Conservation (phyloP, 2,888 invertebrate species). For the Mactromeris polynyma region DNA sequence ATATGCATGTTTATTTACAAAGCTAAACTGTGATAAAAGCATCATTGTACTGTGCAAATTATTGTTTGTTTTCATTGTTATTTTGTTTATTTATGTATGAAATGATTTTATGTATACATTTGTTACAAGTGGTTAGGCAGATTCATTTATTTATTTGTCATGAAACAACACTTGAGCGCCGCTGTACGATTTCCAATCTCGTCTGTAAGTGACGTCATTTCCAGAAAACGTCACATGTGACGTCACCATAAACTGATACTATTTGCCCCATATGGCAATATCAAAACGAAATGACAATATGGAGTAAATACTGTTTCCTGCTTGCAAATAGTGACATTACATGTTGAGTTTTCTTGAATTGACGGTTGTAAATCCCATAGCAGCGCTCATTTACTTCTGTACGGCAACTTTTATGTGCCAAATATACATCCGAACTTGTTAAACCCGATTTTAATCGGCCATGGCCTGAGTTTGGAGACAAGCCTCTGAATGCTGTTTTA, state of each 20-base stretch:
- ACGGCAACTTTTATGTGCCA: neutral
- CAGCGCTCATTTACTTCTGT: too few species aligned
- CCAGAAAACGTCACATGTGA: too few species aligned
- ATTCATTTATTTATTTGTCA: neutral
- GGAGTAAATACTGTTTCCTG: too few species aligned
- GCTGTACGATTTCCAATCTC: too few species aligned
- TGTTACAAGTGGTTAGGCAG: neutral
- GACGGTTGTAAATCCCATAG: too few species aligned
- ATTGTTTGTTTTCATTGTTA: conserved; percentile 2
- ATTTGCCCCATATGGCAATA: too few species aligned
- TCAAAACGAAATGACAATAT: too few species aligned
- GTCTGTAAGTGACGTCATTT: too few species aligned
- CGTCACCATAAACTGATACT: too few species aligned
- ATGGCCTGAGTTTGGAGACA: neutral
- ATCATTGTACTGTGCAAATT: neutral
- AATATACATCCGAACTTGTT: neutral
- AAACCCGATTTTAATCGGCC: neutral
- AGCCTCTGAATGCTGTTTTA: neutral
- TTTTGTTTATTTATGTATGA: conserved; percentile 12
- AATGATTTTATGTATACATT: neutral
- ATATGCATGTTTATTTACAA: neutral
- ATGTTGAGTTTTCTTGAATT: too few species aligned
- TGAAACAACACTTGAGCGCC: too few species aligned
- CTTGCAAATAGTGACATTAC: too few species aligned
- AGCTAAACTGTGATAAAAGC: neutral